Evolutionary conservation across 2,797 vertebrate genomes (phyloP).

Genomic region (Phalloptychus januarius): DNA sequence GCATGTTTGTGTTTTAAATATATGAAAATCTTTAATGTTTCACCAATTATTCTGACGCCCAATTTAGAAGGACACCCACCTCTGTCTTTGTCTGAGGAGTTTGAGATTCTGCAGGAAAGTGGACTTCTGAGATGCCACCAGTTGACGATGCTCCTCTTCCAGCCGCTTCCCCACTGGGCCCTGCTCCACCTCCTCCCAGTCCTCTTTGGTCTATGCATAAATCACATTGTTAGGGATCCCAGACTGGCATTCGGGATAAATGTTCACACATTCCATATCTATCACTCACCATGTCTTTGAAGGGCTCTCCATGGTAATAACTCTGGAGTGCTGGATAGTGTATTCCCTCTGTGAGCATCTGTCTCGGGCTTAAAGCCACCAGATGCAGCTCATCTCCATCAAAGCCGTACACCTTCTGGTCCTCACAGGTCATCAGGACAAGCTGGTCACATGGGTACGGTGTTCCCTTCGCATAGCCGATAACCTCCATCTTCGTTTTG

Average conservation of each 20-base stretch:
- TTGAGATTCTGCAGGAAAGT: neutral
- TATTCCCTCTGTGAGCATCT: rapidly evolving
- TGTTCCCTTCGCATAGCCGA: conserved; percentile 21
- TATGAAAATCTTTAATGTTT: neutral
- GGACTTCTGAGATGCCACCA: conserved; percentile 9
- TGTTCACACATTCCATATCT: neutral
- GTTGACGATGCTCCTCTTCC: conserved; percentile 15
- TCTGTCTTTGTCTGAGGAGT: neutral
- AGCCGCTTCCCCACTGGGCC: neutral
- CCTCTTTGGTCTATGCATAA: conserved; percentile 22
- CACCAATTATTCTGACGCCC: neutral
- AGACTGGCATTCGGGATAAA: neutral
- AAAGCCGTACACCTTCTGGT: conserved; percentile 29
- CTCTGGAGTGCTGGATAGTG: conserved; percentile 23
- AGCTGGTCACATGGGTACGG: conserved; percentile 16
- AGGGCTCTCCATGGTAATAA: conserved; percentile 41
- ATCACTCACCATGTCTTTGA: conserved; percentile 34
- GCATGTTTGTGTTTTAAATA: neutral
- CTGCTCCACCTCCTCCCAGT: conserved; percentile 39
- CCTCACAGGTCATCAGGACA: conserved; percentile 49
- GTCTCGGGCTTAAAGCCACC: neutral
- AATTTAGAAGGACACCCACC: neutral
- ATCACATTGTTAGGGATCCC: neutral
- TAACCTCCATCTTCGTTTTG: conserved; percentile 9
- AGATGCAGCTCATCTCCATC: conserved; percentile 49